Evolutionary conservation across 2,888 invertebrate species (phyloP).

Genomic region (Drosophila gaucha): DNA sequence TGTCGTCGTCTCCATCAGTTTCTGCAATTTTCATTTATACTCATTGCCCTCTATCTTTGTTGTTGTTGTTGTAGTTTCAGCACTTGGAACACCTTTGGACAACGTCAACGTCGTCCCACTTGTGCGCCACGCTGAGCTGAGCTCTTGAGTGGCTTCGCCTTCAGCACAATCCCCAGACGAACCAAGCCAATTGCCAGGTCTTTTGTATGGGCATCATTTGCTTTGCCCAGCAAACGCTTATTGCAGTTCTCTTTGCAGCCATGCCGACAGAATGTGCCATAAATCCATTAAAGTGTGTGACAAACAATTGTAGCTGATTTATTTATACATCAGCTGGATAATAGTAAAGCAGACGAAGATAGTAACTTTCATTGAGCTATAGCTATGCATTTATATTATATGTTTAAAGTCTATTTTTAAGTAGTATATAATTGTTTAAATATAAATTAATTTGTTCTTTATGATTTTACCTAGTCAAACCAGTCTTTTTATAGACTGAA

Average conservation of each 20-base stretch:
- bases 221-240: slow-evolving; percentile 10
- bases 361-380: too few species aligned
- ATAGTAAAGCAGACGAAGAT: background rate
- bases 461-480: too few species aligned
- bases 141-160: slow-evolving; percentile 65
- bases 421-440: too few species aligned
- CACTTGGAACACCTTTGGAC: slow-evolving; percentile 38
- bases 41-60: slow-evolving; percentile 10
- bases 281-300: slow-evolving; percentile 50
- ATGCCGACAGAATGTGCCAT: slow-evolving; percentile 38
- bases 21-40: slow-evolving; percentile 61
- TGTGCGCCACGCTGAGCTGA: slow-evolving; percentile 27
- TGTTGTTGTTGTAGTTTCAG: slow-evolving; percentile 17
- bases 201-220: slow-evolving; percentile 46
- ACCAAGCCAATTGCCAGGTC: slow-evolving; percentile 27
- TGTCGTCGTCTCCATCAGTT: slow-evolving; percentile 29
- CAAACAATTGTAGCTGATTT: slow-evolving; percentile 39
- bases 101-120: slow-evolving; percentile 28
- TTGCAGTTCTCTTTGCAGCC: slow-evolving; percentile 33
- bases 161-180: slow-evolving; percentile 12
- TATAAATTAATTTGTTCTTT: too few species aligned
- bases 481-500: too few species aligned
- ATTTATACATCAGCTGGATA: background rate
- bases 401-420: too few species aligned
- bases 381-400: background rate